Percentiles rank a stretch among this genome's conserved stretches.
Conservation (phyloP, 1,140 invertebrate genomes). For the Ectropis grisescens region DNA sequence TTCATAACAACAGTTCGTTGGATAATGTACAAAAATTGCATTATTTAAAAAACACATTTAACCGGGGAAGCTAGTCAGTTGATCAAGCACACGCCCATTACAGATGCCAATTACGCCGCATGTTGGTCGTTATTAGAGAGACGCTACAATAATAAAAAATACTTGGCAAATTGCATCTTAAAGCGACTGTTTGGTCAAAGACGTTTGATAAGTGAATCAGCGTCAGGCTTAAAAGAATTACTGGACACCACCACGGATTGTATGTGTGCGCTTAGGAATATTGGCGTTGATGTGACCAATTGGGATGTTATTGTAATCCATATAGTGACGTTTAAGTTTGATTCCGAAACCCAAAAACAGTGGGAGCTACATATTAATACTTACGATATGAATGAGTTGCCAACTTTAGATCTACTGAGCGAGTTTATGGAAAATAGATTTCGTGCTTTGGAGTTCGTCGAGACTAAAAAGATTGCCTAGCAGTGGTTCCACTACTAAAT, state of each 20-base stretch:
- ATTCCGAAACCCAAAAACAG: background rate
- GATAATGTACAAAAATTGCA: background rate
- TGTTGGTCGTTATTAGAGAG: background rate
- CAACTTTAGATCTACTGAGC: background rate
- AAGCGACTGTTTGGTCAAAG: background rate
- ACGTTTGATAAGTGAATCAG: background rate
- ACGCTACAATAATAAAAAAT: slow-evolving; percentile 1
- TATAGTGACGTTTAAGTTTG: background rate
- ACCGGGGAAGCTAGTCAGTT: background rate
- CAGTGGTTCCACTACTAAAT: background rate
- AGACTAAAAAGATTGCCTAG: background rate
- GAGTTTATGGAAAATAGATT: background rate
- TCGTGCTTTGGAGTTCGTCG: background rate
- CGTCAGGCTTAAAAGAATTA: background rate
- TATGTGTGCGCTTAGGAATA: background rate
- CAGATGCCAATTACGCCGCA: background rate
- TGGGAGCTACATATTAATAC: background rate
- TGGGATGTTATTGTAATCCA: background rate
- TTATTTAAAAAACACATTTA: background rate
- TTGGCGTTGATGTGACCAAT: background rate
- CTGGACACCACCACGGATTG: background rate
- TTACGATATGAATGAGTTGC: background rate
- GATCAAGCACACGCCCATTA: background rate
- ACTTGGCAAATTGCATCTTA: background rate
- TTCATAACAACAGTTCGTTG: background rate